Conservation (phyloP, 2,888 invertebrate species). For the Brachyptera putata region DNA sequence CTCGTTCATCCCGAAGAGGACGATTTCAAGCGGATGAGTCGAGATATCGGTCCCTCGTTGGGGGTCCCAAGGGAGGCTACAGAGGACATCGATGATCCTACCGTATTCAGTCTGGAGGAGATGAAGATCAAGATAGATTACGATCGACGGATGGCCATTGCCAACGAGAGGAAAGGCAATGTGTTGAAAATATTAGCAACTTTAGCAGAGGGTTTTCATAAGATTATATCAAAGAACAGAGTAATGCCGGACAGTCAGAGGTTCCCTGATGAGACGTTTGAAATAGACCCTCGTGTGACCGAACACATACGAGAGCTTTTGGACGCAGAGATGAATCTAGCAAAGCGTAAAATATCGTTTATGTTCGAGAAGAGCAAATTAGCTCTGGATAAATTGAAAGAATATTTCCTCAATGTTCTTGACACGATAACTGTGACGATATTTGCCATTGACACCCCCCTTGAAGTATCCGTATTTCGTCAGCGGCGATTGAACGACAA, state of each 20-base stretch:
- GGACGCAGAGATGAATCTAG: conserved; percentile 57
- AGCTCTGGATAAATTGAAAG: conserved; percentile 57
- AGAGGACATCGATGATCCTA: conserved; percentile 40
- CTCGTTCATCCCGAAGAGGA: conserved; percentile 50
- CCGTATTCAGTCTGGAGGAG: conserved; percentile 57
- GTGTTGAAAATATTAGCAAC: conserved; percentile 52
- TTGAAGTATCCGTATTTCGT: conserved; percentile 54
- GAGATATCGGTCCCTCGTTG: conserved; percentile 32
- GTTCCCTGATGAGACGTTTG: conserved; percentile 56
- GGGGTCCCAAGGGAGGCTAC: not conserved
- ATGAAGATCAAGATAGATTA: conserved; percentile 63
- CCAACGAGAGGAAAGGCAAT: conserved; percentile 59
- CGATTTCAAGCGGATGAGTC: conserved; percentile 39
- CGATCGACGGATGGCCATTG: conserved; percentile 57
- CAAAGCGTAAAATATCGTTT: conserved; percentile 62
- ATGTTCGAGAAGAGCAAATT: conserved; percentile 65
- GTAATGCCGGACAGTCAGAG: conserved; percentile 57
- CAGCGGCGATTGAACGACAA: conserved; percentile 52
- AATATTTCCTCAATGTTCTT: conserved; percentile 62
- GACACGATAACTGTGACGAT: conserved; percentile 61
- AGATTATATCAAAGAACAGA: conserved; percentile 56
- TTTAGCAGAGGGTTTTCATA: conserved; percentile 56
- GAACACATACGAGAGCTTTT: conserved; percentile 57
- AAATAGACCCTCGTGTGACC: conserved; percentile 63
- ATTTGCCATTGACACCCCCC: conserved; percentile 46